phyloP scores from a whole-genome alignment of 2,888 invertebrate genomes.

The Orchesellides sinensis region DNA sequence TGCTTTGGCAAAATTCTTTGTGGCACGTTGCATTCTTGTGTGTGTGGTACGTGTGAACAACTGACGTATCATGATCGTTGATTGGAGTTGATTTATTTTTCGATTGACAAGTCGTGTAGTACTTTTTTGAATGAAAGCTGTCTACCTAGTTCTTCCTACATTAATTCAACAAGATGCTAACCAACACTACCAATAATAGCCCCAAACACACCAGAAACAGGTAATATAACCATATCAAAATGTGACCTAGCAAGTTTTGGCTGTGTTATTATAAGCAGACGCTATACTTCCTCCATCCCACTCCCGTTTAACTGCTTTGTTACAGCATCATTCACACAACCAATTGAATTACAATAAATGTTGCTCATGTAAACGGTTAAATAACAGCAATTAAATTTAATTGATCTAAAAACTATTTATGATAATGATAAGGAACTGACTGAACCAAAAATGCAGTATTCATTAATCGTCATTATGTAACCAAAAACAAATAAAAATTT shows the following conservation, averaged over 20 bases:
- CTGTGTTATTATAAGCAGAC: not conserved
- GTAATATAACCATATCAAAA: not conserved
- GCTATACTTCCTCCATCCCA: not conserved
- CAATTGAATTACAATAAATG: no score
- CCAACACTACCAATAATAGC: slow-evolving; percentile 10
- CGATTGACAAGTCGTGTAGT: no score
- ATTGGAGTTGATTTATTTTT: no score
- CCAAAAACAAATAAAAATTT: not conserved
- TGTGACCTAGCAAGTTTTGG: not conserved
- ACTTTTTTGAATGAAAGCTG: slow-evolving; percentile 24
- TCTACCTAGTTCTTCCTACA: slow-evolving; percentile 17
- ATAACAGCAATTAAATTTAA: slow-evolving; percentile 9
- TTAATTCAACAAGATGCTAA: not conserved
- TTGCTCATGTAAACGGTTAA: not conserved
- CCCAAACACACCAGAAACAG: not conserved
- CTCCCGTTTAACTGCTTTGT: no score
- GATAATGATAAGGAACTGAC: not conserved
- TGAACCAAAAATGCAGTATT: not conserved
- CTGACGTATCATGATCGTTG: no score
- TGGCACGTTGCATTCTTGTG: no score
- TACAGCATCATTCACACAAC: no score
- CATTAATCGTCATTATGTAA: not conserved
- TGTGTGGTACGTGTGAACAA: no score
- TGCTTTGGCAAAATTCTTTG: no score
- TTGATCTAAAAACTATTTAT: no score